A percentile compares a stretch with the other conserved stretches of the same genome.
Evolutionary conservation across 1,140 invertebrate genomes (phyloP).

Genomic region (Dinoponera quadriceps): DNA sequence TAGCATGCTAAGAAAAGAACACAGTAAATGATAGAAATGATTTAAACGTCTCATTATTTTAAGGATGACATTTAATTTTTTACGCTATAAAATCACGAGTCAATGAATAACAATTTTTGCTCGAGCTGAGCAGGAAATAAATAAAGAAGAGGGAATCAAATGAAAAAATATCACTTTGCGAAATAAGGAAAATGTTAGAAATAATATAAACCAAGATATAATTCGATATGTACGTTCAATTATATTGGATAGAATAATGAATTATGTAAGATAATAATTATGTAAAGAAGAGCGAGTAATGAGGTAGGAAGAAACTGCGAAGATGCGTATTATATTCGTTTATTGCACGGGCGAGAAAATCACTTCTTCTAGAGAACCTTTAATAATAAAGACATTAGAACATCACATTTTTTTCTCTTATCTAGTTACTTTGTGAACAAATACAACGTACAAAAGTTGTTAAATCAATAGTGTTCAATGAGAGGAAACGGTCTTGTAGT

Average conservation of each 20-base stretch:
- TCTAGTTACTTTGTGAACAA: too few relatives aligned
- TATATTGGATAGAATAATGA: not conserved
- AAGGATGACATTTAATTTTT: too few relatives aligned
- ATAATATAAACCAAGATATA: slow-evolving; percentile 3
- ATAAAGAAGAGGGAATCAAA: not conserved
- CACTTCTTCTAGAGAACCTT: not conserved
- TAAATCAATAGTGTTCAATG: too few relatives aligned
- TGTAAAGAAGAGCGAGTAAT: slow-evolving; percentile 8
- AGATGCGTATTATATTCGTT: slow-evolving; percentile 43
- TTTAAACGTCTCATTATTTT: too few relatives aligned
- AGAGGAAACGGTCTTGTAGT: too few relatives aligned
- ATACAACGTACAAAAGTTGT: too few relatives aligned
- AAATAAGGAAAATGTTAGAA: slow-evolving; percentile 6
- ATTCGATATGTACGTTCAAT: not conserved
- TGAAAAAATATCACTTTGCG: not conserved
- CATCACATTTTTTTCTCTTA: not conserved
- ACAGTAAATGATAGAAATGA: not conserved
- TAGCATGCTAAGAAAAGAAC: not conserved
- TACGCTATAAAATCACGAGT: too few relatives aligned
- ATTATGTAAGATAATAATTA: too few relatives aligned
- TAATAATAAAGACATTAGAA: not conserved
- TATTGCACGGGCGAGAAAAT: not conserved
- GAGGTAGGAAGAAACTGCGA: not conserved
- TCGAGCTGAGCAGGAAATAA: too few relatives aligned
- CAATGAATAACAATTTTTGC: too few relatives aligned